Evolutionary conservation across 2,113 vertebrate genomes (phyloP).

Genomic region (Lasiurus cinereus): DNA sequence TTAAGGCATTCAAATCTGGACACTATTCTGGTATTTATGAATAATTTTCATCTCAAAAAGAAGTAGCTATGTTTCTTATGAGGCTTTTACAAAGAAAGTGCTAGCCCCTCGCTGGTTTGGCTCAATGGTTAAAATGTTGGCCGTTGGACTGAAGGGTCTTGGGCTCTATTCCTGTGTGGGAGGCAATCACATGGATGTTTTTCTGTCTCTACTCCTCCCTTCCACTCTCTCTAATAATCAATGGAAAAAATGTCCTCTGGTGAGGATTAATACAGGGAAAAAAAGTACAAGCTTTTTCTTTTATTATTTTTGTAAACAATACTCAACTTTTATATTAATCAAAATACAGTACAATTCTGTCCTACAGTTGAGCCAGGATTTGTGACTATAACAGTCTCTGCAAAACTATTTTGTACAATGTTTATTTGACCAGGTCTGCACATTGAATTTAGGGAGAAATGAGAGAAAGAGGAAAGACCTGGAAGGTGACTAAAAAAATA

Average conservation of each 20-base stretch:
- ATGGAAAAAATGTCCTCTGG: no score
- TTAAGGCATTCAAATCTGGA: not conserved
- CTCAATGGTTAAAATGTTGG: no score
- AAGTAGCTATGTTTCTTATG: not conserved
- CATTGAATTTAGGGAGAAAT: not conserved
- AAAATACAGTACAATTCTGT: not conserved
- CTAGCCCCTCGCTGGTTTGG: not conserved
- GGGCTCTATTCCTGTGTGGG: no score
- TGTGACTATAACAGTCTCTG: not conserved
- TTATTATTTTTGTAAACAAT: conserved; percentile 16
- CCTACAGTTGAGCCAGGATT: not conserved
- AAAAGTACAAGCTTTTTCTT: not conserved
- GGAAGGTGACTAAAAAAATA: not conserved
- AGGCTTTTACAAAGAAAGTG: conserved; percentile 30
- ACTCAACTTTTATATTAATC: not conserved
- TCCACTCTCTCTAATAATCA: no score
- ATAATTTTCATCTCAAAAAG: conserved; percentile 60
- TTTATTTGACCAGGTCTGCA: not conserved
- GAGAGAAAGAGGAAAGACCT: not conserved
- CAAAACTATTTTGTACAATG: conserved; percentile 6
- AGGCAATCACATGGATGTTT: no score
- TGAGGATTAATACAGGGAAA: not conserved
- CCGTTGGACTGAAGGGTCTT: no score
- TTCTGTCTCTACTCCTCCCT: no score
- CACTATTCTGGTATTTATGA: conserved; percentile 57